Evolutionary conservation across 2,888 invertebrate species (phyloP), one percentile per base, ranked within the genome.

Genomic region (Torymus texanus): DNA sequence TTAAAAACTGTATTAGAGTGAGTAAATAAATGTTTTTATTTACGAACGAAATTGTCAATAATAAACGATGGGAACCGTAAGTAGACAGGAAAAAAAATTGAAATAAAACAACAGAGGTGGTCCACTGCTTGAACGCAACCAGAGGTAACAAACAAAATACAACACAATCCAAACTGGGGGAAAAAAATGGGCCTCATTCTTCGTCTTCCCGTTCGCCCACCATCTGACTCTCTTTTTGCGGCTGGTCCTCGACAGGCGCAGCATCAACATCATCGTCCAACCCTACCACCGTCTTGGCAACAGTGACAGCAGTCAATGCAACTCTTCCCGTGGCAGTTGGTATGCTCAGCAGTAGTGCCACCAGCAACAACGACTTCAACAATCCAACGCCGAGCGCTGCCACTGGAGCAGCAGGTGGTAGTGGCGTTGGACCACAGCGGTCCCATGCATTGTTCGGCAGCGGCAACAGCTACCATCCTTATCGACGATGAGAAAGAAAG

Each of bases 381-480:
- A 41, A 41, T 8, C 41, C 41, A 41, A 41, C 41, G 55, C 14
- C 55, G 4, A 41, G 16, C 14, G 5, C 63, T 14, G 14, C 53
- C 11, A 21, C 51, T 16, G 62, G 41, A n/a, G 73, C 63, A 2
- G 14, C 53, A n/a, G 53, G 29, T 16, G 62, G 41, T 12, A 73
- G 76, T 16, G 76, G 72, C 83, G 84, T 81, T 74, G 88, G 89
- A 56, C 88, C 89, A 80, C 88, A 88, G 85, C 85, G 88, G 84
- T 85, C 85, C 82, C 87, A 88, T 79, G 79, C 86, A 67, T 67
- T 87, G 58, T 82, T 84, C 82, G 86, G 82, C 85, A 83, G 41
- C 8, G 41, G 82, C 85, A 88, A 86, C 86, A 88, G 87, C 85
- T 89, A 88, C 81, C 89, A 89, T 85, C 89, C 89, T 55, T 89